These are phyloP conservation scores for Lates japonicus DNA, from an alignment of 2,797 vertebrate species.

Conservation along the genomic window DNA sequence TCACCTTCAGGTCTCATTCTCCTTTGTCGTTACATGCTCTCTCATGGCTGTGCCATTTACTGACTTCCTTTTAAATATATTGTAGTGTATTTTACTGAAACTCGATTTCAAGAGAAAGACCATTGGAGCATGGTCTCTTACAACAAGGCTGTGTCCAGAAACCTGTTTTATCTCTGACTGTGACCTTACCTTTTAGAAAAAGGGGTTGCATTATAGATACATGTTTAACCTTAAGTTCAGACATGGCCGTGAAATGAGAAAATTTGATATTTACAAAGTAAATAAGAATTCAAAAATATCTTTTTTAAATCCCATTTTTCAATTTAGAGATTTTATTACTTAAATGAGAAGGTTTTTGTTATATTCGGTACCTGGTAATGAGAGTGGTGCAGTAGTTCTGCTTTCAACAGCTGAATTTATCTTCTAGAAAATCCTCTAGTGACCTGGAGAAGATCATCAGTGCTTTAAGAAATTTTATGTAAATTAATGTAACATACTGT, in stretches of 20 bases:
- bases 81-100: not conserved
- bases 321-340: not conserved
- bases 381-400: not conserved
- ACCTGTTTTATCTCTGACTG: not conserved
- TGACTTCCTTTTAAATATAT: constrained; percentile 23
- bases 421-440: not conserved
- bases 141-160: not conserved
- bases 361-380: no score
- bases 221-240: not conserved
- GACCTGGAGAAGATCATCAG: not conserved
- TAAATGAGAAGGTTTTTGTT: not conserved
- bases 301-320: not conserved
- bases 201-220: not conserved
- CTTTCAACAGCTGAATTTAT: not conserved
- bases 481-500: not conserved
- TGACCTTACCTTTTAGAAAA: not conserved
- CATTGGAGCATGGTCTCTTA: not conserved
- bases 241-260: not conserved
- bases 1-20: constrained; percentile 29
- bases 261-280: not conserved
- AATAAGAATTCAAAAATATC: not conserved
- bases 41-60: constrained; percentile 22
- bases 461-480: not conserved
- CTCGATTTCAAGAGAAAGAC: constrained; percentile 26
- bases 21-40: constrained; percentile 7